phyloP scores from a whole-genome alignment of 2,113 vertebrate species.

The Lagopus muta region DNA sequence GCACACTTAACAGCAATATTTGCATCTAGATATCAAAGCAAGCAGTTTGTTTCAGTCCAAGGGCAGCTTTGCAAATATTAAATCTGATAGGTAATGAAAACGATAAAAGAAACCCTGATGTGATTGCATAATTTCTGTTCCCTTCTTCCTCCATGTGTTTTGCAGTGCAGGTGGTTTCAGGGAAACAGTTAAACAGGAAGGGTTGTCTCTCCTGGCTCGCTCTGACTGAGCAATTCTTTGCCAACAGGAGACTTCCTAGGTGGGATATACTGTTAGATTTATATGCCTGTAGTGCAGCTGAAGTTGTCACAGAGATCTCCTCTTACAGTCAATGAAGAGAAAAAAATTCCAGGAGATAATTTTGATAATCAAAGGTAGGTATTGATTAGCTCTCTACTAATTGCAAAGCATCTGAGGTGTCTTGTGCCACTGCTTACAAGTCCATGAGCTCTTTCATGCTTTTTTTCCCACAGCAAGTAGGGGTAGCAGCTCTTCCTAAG shows the following conservation, averaged over 20 bases:
- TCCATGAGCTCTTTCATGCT: neutral
- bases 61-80: neutral
- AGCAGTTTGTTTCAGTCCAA: neutral
- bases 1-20: neutral
- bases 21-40: neutral
- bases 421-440: neutral
- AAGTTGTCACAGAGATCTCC: neutral
- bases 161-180: neutral
- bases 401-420: accelerated
- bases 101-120: neutral
- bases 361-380: neutral
- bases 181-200: neutral
- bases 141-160: neutral
- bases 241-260: neutral
- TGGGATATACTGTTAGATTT: neutral
- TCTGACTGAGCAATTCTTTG: neutral
- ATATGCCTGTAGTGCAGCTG: neutral
- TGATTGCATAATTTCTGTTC: neutral
- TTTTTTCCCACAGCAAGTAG: neutral
- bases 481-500: neutral
- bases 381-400: neutral
- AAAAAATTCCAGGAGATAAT: neutral
- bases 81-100: neutral
- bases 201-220: neutral
- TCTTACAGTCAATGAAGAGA: neutral